Evolutionary conservation across 2,797 vertebrate genomes (phyloP).

Genomic region (Poeciliopsis infans): DNA sequence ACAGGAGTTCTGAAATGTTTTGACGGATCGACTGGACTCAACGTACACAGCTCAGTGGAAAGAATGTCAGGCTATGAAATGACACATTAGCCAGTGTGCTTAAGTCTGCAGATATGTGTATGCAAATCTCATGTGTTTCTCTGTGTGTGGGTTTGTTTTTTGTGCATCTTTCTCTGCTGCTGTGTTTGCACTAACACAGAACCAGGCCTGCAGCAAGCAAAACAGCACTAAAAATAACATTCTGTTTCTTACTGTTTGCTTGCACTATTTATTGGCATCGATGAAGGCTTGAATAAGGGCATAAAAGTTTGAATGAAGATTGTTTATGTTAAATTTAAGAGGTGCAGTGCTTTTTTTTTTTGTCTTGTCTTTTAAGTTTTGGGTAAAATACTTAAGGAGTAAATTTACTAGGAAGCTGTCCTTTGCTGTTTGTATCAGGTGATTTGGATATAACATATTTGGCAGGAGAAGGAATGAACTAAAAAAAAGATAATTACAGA

Average conservation of each 20-base stretch:
- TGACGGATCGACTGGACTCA: constrained; percentile 67
- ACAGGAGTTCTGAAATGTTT: constrained; percentile 69
- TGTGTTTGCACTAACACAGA: constrained; percentile 25
- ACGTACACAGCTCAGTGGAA: constrained; percentile 71
- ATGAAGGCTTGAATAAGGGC: constrained; percentile 29
- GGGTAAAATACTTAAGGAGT: not conserved
- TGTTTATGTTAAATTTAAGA: not conserved
- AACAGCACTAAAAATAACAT: constrained; percentile 44
- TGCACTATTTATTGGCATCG: constrained; percentile 29
- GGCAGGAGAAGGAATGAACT: not conserved
- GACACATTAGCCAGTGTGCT: constrained; percentile 18
- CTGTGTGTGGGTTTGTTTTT: constrained; percentile 25
- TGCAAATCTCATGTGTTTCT: constrained; percentile 32
- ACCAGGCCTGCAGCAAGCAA: constrained; percentile 36
- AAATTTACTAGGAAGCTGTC: constrained; percentile 1
- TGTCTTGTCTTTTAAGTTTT: not conserved
- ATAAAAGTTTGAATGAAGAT: constrained; percentile 4
- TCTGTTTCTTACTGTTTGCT: constrained; percentile 32
- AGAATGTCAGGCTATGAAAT: constrained; percentile 61
- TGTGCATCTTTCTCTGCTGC: constrained; percentile 33
- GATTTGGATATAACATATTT: not conserved
- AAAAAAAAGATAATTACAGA: constrained; percentile 3
- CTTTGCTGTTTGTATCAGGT: not conserved
- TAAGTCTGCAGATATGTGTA: constrained; percentile 37
- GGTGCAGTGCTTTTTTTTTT: not conserved